Evolutionary conservation across 1,140 invertebrate genomes (phyloP).

Genomic region (Tetragonula clypearis): DNA sequence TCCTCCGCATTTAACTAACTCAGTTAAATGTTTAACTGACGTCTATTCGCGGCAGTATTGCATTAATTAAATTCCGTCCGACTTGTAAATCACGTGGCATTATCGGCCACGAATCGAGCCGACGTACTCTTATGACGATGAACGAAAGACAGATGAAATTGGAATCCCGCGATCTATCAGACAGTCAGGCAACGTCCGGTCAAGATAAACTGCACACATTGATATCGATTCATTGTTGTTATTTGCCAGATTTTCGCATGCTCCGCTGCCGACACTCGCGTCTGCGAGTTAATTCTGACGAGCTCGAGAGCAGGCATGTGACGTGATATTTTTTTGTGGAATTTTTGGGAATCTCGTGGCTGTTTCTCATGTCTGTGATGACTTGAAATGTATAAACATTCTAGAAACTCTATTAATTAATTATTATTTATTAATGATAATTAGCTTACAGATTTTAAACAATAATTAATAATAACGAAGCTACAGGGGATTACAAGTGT

Average conservation of each 20-base stretch:
- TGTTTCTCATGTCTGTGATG: no score
- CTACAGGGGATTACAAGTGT: no score
- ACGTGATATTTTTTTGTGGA: not conserved
- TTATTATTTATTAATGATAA: no score
- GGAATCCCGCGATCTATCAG: no score
- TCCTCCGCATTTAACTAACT: constrained; percentile 28
- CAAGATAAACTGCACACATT: not conserved
- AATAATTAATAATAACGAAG: no score
- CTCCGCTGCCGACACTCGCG: not conserved
- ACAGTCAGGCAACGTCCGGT: not conserved
- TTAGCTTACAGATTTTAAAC: no score
- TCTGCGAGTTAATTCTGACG: not conserved
- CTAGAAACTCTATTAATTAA: no score
- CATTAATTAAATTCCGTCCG: constrained; percentile 48
- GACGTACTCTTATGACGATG: constrained; percentile 20
- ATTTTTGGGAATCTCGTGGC: not conserved
- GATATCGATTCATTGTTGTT: not conserved
- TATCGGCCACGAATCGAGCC: not conserved
- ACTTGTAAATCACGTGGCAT: constrained; percentile 40
- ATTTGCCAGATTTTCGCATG: not conserved
- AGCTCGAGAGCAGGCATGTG: not conserved
- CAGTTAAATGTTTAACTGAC: constrained; percentile 50
- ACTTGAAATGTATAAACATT: no score
- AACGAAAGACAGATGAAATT: not conserved
- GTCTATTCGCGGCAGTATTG: constrained; percentile 25